A percentile compares a stretch with the other conserved stretches of the same genome.
Evolutionary conservation across 2,113 vertebrate genomes (phyloP).

Genomic region (Heliornis fulica): DNA sequence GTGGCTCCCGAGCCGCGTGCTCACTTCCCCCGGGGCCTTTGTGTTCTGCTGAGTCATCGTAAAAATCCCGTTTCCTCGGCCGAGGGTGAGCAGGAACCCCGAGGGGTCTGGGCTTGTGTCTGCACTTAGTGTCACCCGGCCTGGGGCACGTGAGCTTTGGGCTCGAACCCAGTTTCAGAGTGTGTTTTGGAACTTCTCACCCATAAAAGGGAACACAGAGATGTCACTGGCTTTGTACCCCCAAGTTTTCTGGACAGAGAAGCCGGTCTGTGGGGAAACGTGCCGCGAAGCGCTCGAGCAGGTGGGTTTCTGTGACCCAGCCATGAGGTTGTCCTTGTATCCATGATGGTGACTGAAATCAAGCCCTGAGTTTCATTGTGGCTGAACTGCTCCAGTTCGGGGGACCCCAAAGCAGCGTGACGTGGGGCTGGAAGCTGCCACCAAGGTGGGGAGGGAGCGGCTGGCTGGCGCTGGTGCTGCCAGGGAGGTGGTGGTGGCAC

Average conservation of each 20-base stretch:
- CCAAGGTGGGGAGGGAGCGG: not conserved
- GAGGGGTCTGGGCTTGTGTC: not conserved
- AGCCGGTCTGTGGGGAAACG: accelerated
- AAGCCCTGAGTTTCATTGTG: accelerated
- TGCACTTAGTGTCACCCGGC: accelerated
- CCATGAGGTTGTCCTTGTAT: not conserved
- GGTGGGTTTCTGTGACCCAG: not conserved
- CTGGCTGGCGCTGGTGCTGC: accelerated
- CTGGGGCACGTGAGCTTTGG: not conserved
- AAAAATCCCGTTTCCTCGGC: not conserved
- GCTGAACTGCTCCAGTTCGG: not conserved
- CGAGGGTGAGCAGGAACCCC: not conserved
- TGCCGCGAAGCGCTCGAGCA: not conserved
- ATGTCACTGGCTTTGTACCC: not conserved
- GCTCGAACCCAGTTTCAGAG: not conserved
- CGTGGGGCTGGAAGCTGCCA: not conserved
- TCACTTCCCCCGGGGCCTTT: not conserved
- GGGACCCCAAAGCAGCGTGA: accelerated
- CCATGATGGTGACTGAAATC: accelerated
- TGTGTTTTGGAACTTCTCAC: not conserved
- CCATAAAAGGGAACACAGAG: not conserved
- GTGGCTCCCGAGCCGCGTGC: accelerated
- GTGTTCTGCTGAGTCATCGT: not conserved
- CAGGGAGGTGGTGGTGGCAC: not conserved
- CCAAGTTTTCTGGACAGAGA: not conserved